A percentile compares a stretch with the other conserved stretches of the same genome.
These are phyloP conservation scores for Aix galericulata DNA, from an alignment of 2,113 vertebrate species.

Conservation along the genomic window DNA sequence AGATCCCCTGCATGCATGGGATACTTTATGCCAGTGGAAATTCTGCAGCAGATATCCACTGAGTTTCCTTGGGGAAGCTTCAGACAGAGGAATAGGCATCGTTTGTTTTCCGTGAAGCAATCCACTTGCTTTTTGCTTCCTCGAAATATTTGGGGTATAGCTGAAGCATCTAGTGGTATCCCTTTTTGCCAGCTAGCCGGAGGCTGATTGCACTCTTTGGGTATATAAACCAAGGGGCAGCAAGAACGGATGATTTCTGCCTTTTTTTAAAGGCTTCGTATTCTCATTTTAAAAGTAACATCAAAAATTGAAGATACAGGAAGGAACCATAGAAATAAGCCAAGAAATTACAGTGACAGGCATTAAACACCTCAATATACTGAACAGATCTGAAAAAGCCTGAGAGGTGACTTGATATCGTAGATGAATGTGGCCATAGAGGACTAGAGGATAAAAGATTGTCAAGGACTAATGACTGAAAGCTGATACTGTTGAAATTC, in stretches of 20 bases:
- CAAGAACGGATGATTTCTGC: neutral
- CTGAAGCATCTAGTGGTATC: neutral
- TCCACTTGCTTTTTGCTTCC: neutral
- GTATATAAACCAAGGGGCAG: neutral
- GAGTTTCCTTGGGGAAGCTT: neutral
- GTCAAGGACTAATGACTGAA: slow-evolving; percentile 9
- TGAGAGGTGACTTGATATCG: neutral
- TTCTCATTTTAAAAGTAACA: neutral
- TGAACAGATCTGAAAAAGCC: neutral
- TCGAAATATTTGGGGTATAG: neutral
- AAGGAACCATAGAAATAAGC: neutral
- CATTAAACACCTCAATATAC: neutral
- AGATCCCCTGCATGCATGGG: neutral
- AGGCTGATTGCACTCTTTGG: neutral
- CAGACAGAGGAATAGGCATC: neutral
- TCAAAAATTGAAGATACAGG: neutral
- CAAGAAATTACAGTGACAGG: neutral
- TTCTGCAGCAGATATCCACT: neutral
- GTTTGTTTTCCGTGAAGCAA: neutral
- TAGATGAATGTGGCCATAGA: neutral
- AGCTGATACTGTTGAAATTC: slow-evolving; percentile 31
- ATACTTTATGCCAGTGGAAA: neutral
- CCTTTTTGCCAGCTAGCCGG: neutral
- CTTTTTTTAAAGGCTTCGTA: neutral
- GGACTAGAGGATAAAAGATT: neutral